Percentiles rank a stretch among this genome's conserved stretches.
These are phyloP conservation scores for Sebastes nivosus DNA, from an alignment of 2,797 vertebrate genomes.

Conservation along the genomic window DNA sequence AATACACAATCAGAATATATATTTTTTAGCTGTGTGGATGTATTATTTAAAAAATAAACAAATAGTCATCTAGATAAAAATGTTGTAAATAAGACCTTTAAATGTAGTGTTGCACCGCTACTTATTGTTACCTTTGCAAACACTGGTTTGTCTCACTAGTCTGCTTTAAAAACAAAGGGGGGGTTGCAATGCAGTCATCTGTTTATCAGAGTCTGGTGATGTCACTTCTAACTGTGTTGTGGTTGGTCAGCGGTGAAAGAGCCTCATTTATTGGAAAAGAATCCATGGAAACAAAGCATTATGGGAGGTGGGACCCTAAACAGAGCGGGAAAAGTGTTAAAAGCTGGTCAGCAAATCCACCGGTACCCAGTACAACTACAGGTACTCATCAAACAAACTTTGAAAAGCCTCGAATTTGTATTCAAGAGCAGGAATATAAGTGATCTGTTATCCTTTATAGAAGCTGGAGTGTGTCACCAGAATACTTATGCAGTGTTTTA, in stretches of 20 bases:
- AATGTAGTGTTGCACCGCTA: not conserved
- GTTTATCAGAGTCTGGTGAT: not conserved
- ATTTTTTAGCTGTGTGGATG: too few relatives aligned
- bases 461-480: not conserved
- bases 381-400: not conserved
- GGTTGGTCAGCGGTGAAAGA: not conserved
- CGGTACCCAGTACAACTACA: not conserved
- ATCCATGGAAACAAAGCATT: not conserved
- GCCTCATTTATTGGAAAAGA: not conserved
- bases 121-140: not conserved
- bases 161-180: not conserved
- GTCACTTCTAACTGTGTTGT: not conserved
- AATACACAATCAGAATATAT: too few relatives aligned
- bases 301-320: not conserved
- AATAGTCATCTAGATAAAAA: too few relatives aligned
- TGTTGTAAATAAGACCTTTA: not conserved
- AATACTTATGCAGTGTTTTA: not conserved
- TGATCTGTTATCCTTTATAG: not conserved
- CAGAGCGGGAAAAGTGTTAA: not conserved
- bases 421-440: not conserved
- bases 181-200: not conserved
- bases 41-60: too few relatives aligned
- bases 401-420: not conserved
- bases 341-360: not conserved
- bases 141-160: not conserved